Base-by-base conservation (phyloP, 2,888 invertebrate species). In the Unio pictorum region DNA sequence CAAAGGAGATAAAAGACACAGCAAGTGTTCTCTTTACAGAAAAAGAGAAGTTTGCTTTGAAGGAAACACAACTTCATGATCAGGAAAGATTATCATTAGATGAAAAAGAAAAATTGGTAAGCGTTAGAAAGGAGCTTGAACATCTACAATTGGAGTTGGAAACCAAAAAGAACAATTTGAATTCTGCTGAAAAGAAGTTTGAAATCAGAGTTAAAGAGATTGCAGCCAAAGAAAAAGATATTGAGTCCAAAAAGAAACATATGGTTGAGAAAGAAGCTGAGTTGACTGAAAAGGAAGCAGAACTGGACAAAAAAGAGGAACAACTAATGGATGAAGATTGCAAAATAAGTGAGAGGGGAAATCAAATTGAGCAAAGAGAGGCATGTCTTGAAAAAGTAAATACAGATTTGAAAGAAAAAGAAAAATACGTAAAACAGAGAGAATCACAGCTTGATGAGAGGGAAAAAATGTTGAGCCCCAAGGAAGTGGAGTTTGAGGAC, bases 91-190 rank as follows among this genome's bases (percentile, higher is more conserved):
- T 45, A 15, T 45, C 15, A 45, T 15, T 15, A 45, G 45, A 45
- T 3, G 45, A 45, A 45, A 45, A 45, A 58, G 64, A 59, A 28
- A 61, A 62, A 62, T 20, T 65, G 55, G 15, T 20, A 20, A 60
- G 15, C n/a, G 34, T 57, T 17, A 60, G 69, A 58, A 61, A 73
- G 34, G 67, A 71, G 66, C 54, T 60, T 18, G 58, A 59, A 58
- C 66, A 63, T 45, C 15, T 68, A 18, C 34, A 63, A 55, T 58
- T 55, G n/a, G 66, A 69, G 57, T 61, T 72, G 1, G 72, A 69
- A 66, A 59, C 28, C 0, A 55, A 67, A 23, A 61, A 71, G 66
- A 34, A 69, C 20, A 72, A 72, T 61, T 59, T 71, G 30, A 61
- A 68, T 26, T 55, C 67, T 1, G 54, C 73, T 17, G 65, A 71